Conservation (phyloP, 2,797 vertebrate genomes). For the Sebastes diaconus region DNA sequence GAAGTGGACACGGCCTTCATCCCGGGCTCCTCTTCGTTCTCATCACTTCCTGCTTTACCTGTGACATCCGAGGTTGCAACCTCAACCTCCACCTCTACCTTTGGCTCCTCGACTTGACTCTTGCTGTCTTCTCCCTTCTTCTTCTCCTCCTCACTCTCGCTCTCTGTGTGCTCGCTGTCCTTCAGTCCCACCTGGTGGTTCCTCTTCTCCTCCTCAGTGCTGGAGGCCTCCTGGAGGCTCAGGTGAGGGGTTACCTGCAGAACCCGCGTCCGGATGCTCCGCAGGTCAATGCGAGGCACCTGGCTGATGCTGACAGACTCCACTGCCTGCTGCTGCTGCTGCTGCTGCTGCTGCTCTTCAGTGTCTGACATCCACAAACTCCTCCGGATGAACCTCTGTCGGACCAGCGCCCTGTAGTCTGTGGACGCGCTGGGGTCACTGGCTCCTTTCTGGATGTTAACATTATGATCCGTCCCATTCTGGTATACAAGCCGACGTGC, state of each 20-base stretch:
- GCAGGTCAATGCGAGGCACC: slow-evolving; percentile 80
- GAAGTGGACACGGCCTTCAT: slow-evolving; percentile 98
- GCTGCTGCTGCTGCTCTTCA: slow-evolving; percentile 89
- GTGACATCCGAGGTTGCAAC: slow-evolving; percentile 71
- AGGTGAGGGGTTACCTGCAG: slow-evolving; percentile 44
- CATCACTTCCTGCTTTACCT: slow-evolving; percentile 84
- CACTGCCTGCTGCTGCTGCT: slow-evolving; percentile 61
- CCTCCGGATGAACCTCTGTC: slow-evolving; percentile 91
- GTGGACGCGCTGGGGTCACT: slow-evolving; percentile 80
- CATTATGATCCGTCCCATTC: slow-evolving; percentile 77
- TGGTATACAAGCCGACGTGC: slow-evolving; percentile 73
- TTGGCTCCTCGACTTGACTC: slow-evolving; percentile 67
- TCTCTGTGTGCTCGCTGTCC: slow-evolving; percentile 60
- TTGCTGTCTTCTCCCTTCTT: slow-evolving; percentile 60
- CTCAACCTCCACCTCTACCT: slow-evolving; percentile 50
- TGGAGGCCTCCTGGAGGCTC: slow-evolving; percentile 58
- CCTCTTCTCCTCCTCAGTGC: slow-evolving; percentile 47
- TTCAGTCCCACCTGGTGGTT: slow-evolving; percentile 54
- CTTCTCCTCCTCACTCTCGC: slow-evolving; percentile 27
- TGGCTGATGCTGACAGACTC: slow-evolving; percentile 84
- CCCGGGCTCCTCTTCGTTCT: slow-evolving; percentile 95
- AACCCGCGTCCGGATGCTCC: slow-evolving; percentile 80
- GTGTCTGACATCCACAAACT: slow-evolving; percentile 92
- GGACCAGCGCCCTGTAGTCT: slow-evolving; percentile 83
- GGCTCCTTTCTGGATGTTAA: slow-evolving; percentile 78